Evolutionary conservation across 2,888 invertebrate genomes (phyloP).

Genomic region (Lasiommata megera): DNA sequence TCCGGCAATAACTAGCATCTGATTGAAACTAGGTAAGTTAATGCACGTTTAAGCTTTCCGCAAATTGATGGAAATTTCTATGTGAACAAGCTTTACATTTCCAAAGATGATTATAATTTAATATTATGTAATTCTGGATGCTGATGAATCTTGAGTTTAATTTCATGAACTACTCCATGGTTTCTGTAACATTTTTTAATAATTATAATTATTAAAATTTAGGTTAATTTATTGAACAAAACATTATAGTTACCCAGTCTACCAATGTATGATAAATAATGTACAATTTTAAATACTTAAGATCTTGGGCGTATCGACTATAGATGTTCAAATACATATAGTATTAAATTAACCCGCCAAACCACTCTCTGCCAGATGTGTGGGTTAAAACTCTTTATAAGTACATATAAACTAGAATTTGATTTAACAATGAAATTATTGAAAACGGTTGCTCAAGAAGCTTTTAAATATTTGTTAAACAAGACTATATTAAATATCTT

Average conservation of each 20-base stretch:
- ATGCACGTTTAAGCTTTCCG: not conserved
- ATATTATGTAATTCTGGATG: not conserved
- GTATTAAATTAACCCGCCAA: not conserved
- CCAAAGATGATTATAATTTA: not conserved
- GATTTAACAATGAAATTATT: no score
- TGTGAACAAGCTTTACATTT: not conserved
- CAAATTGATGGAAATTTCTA: not conserved
- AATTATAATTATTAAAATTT: not conserved
- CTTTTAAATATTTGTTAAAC: not conserved
- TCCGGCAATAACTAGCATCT: not conserved
- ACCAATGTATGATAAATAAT: slow-evolving; percentile 4
- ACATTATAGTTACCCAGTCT: slow-evolving; percentile 16
- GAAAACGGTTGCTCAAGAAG: not conserved
- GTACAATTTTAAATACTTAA: not conserved
- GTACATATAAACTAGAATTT: no score
- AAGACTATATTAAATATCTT: not conserved
- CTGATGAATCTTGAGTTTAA: not conserved
- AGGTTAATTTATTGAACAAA: slow-evolving; percentile 12
- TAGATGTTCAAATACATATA: not conserved
- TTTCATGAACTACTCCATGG: not conserved
- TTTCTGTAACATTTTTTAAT: not conserved
- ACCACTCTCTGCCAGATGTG: not conserved
- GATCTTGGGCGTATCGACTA: not conserved
- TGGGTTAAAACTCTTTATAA: no score
- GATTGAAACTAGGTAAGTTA: not conserved